phyloP scores from a whole-genome alignment of 2,888 invertebrate genomes.

The Agelastica alni region DNA sequence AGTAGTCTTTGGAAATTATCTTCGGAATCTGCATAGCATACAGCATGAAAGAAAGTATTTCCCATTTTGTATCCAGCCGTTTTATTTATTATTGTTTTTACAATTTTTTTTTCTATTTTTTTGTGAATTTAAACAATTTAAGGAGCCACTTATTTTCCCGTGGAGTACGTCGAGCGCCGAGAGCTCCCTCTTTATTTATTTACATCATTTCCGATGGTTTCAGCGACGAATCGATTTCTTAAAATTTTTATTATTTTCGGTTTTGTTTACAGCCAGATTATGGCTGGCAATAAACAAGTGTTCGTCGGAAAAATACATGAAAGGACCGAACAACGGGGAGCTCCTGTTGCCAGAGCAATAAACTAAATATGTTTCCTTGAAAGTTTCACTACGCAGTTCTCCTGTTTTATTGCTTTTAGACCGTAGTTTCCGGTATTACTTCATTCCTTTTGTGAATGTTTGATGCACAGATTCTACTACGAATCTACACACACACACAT shows the following conservation, averaged over 20 bases:
- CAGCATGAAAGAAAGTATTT: too few species aligned
- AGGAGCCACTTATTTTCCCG: slow-evolving; percentile 19
- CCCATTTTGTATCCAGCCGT: too few species aligned
- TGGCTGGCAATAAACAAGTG: slow-evolving; percentile 35
- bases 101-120: too few species aligned
- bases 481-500: slow-evolving; percentile 11
- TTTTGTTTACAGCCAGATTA: slow-evolving; percentile 34
- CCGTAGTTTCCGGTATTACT: slow-evolving; percentile 14
- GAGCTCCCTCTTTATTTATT: slow-evolving; percentile 38
- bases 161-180: slow-evolving; percentile 31
- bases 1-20: too few species aligned
- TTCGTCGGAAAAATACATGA: slow-evolving; percentile 27
- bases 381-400: slow-evolving; percentile 20
- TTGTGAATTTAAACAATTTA: too few species aligned
- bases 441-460: slow-evolving; percentile 23
- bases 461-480: slow-evolving; percentile 19
- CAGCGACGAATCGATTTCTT: slow-evolving; percentile 40
- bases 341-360: slow-evolving; percentile 23
- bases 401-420: slow-evolving; percentile 22
- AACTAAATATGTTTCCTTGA: slow-evolving; percentile 27
- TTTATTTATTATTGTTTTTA: too few species aligned
- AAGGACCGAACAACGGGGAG: slow-evolving; percentile 18
- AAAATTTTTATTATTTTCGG: slow-evolving; percentile 40
- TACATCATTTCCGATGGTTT: slow-evolving; percentile 37
- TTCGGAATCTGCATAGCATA: too few species aligned